phyloP scores from a whole-genome alignment of 2,888 invertebrate species.

The Sialis fuliginosa region DNA sequence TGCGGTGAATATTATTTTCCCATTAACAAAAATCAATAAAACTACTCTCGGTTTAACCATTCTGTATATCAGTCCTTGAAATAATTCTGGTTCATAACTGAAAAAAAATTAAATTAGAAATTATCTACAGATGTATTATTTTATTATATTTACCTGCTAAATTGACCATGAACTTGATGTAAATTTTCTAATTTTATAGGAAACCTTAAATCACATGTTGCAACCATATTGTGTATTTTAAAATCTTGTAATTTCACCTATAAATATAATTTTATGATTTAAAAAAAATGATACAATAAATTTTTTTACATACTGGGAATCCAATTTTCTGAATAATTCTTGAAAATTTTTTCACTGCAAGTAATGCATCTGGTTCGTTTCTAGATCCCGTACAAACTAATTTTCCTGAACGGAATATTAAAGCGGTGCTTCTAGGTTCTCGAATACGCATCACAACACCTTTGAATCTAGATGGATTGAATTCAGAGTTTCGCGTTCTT shows the following conservation, averaged over 20 bases:
- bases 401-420: conserved; percentile 67
- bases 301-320: conserved; percentile 40
- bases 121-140: neutral
- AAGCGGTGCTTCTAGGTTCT: conserved; percentile 55
- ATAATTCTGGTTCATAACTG: conserved; percentile 93
- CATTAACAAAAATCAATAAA: conserved; percentile 94
- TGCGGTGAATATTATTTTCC: conserved; percentile 95
- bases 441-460: conserved; percentile 71
- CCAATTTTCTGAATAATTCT: conserved; percentile 68
- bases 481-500: conserved; percentile 66
- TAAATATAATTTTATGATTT: conserved; percentile 13
- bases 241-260: conserved; percentile 63
- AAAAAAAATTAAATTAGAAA: conserved; percentile 13
- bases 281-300: neutral
- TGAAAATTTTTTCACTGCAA: conserved; percentile 66
- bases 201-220: conserved; percentile 56
- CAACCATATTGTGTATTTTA: conserved; percentile 62
- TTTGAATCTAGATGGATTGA: conserved; percentile 64
- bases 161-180: conserved; percentile 58
- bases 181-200: conserved; percentile 56
- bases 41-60: conserved; percentile 95
- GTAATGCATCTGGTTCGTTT: conserved; percentile 57
- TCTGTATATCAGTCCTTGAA: conserved; percentile 95
- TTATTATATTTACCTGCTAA: conserved; percentile 20
- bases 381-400: conserved; percentile 66